Evolutionary conservation across 2,113 vertebrate genomes (phyloP), one percentile per base, ranked within the genome.

Genomic region (Perca fluviatilis): DNA sequence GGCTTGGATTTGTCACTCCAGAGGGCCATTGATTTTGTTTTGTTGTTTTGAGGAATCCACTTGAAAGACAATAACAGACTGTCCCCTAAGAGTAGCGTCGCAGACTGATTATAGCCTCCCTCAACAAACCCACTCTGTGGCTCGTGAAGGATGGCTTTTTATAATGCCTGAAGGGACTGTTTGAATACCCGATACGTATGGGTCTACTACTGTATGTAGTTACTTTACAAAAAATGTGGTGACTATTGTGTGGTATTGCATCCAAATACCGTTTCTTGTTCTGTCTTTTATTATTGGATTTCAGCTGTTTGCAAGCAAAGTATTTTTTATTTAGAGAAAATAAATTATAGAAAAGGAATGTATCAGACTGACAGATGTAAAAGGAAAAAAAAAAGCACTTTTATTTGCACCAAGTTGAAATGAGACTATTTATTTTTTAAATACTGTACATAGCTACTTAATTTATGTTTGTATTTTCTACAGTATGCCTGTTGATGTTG

Each of bases 401-500:
- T 94, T 87, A 90, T 93, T 94, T 94, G 92, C 93, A 92, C 86
- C 81, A 43, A 84, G 83, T 92, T 93, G 62, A 80, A 86, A 91
- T 84, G 54, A 90, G 57, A 91, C 84, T 90, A 85, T 93, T 92
- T 89, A 90, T 92, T 93, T 93, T 94, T 86, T 86, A 94, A 91
- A 80, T 73, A 73, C 18, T 94, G 94, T 95, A 95, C 56, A 95
- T 91, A 92, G 79, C 53, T 67, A 87, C 60, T 84, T 92, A 85
- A 91, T 93, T 89, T 91, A 88, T 90, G 74, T 85, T 88, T 88
- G 79, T 92, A 85, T 95, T 94, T 94, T 94, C 82, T 94, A 94
- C 88, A 65, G 90, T 92, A 90, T 95, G 93, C 91, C 91, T 93
- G 93, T 92, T 80, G 88, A 93, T 93, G 70, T 90, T 91, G 86